These are phyloP conservation scores for Melieria crassipennis DNA, from an alignment of 2,888 invertebrate genomes.

Conservation along the genomic window DNA sequence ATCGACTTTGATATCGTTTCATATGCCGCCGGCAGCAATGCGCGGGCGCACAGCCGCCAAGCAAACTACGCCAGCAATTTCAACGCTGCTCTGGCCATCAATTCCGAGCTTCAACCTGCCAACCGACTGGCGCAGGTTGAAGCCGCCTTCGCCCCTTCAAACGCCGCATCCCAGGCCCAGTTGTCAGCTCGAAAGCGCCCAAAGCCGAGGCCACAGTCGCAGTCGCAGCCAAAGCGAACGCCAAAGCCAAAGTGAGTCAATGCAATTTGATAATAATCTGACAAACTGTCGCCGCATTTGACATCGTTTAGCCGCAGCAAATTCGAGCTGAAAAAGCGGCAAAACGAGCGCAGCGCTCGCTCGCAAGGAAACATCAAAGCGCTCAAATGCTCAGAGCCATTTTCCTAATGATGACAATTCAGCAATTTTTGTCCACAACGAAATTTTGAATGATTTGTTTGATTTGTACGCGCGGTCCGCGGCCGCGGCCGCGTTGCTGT, in stretches of 20 bases:
- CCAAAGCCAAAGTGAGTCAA: constrained; percentile 53
- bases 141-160: not conserved
- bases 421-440: constrained; percentile 43
- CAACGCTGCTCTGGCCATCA: constrained; percentile 26
- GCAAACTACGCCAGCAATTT: constrained; percentile 43
- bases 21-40: constrained; percentile 53
- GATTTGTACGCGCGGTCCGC: constrained; percentile 43
- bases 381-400: not conserved
- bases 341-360: constrained; percentile 39
- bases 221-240: not conserved
- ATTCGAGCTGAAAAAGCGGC: constrained; percentile 28
- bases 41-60: constrained; percentile 47
- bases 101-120: not conserved
- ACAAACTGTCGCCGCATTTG: constrained; percentile 62
- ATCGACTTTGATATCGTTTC: constrained; percentile 58
- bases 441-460: constrained; percentile 61
- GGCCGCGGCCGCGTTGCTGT: constrained; percentile 6
- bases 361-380: constrained; percentile 38
- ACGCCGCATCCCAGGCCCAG: not conserved
- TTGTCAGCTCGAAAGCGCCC: not conserved
- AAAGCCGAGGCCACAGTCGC: too few relatives aligned
- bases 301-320: constrained; percentile 42
- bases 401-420: constrained; percentile 61
- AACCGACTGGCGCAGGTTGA: not conserved
- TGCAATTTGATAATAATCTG: constrained; percentile 62